Conservation (phyloP, 1,140 invertebrate species). For the Zaprionus vittiger region DNA sequence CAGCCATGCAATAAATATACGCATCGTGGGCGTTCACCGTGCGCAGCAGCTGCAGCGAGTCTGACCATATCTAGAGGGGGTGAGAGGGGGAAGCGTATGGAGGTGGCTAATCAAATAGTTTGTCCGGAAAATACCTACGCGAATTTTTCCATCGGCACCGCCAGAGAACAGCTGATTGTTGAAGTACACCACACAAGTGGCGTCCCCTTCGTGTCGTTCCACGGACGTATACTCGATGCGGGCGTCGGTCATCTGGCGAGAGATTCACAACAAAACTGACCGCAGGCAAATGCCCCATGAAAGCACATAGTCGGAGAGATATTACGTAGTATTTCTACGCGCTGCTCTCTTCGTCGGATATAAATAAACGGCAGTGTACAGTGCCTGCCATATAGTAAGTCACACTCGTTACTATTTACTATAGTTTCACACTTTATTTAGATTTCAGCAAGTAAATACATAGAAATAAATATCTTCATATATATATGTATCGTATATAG, state of each 20-base stretch:
- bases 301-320: not conserved
- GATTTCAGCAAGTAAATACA: slow-evolving; percentile 77
- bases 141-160: slow-evolving; percentile 84
- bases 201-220: slow-evolving; percentile 80
- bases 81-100: not conserved
- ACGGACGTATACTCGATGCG: slow-evolving; percentile 63
- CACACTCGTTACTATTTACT: slow-evolving; percentile 12
- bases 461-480: slow-evolving; percentile 56
- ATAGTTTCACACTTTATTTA: slow-evolving; percentile 69
- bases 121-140: slow-evolving; percentile 62
- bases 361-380: not conserved
- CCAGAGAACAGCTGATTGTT: slow-evolving; percentile 77
- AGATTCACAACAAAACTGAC: slow-evolving; percentile 43
- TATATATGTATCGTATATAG: slow-evolving; percentile 30
- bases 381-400: not conserved
- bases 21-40: slow-evolving; percentile 71
- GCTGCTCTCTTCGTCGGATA: not conserved
- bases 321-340: not conserved
- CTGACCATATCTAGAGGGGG: slow-evolving; percentile 59
- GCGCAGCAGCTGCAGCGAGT: slow-evolving; percentile 56
- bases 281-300: not conserved
- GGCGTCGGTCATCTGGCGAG: slow-evolving; percentile 56
- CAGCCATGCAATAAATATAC: slow-evolving; percentile 78
- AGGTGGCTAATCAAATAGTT: not conserved
- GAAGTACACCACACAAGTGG: slow-evolving; percentile 66